Percentiles rank a stretch among this genome's conserved stretches.
Conservation (phyloP, 2,888 invertebrate species). For the Lasioglossum vierecki region DNA sequence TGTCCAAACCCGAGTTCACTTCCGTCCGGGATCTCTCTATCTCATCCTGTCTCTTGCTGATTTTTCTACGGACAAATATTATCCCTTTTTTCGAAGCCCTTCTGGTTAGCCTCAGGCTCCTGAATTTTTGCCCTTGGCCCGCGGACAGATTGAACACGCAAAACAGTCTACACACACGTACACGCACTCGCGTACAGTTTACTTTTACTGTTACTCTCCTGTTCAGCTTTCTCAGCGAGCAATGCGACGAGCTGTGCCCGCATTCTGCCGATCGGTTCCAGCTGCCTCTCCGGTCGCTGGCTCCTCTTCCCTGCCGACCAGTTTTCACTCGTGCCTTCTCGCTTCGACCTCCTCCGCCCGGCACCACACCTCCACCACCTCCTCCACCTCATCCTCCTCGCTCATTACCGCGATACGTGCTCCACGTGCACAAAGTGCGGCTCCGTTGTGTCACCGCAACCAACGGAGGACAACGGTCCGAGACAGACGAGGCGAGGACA, state of each 20-base stretch:
- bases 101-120: not conserved
- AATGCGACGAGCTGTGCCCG: conserved; percentile 15
- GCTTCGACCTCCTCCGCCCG: not conserved
- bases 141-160: not conserved
- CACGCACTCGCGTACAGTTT: not conserved
- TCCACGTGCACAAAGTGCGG: conserved; percentile 53
- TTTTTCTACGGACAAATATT: conserved; percentile 30
- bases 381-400: not conserved
- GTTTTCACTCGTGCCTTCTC: conserved; percentile 42
- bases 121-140: not conserved
- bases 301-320: conserved; percentile 39
- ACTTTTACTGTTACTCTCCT: not conserved
- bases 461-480: conserved; percentile 16
- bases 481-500: conserved; percentile 22
- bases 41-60: conserved; percentile 1
- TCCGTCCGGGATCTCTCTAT: not conserved
- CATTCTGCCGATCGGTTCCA: conserved; percentile 30
- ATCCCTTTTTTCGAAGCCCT: not conserved
- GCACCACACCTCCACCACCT: too few relatives aligned
- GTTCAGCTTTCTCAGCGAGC: conserved; percentile 5
- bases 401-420: conserved; percentile 63
- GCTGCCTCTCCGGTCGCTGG: conserved; percentile 7
- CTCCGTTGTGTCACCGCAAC: conserved; percentile 61
- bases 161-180: not conserved
- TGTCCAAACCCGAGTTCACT: conserved; percentile 1